Percentiles rank a stretch among this genome's conserved stretches.
These are phyloP conservation scores for Cyprinella venusta DNA, from an alignment of 2,797 vertebrate genomes.

Conservation along the genomic window DNA sequence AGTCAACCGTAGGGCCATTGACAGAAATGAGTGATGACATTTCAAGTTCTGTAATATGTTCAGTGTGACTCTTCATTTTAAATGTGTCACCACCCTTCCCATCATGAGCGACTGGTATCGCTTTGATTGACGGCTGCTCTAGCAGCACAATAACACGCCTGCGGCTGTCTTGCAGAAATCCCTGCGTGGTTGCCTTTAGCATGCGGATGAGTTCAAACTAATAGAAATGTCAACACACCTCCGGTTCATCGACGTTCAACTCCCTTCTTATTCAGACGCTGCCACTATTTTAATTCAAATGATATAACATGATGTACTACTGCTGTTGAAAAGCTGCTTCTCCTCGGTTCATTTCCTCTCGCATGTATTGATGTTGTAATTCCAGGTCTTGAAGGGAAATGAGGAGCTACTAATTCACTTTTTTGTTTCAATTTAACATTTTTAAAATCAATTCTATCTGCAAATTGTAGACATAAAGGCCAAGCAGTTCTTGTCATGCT, in stretches of 20 bases:
- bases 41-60: constrained; percentile 44
- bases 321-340: constrained; percentile 41
- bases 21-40: constrained; percentile 41
- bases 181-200: constrained; percentile 31
- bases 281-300: constrained; percentile 54
- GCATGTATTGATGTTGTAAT: constrained; percentile 48
- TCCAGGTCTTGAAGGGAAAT: constrained; percentile 33
- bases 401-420: constrained; percentile 40
- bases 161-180: constrained; percentile 30
- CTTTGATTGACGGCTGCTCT: constrained; percentile 44
- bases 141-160: constrained; percentile 34
- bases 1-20: neutral
- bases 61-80: constrained; percentile 38
- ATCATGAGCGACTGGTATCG: constrained; percentile 23
- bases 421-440: constrained; percentile 28
- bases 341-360: constrained; percentile 53
- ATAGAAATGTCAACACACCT: constrained; percentile 56
- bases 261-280: constrained; percentile 34
- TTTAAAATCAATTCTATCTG: constrained; percentile 21
- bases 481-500: neutral
- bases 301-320: constrained; percentile 59
- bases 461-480: constrained; percentile 13
- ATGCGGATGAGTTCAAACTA: constrained; percentile 50
- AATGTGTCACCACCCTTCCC: constrained; percentile 25
- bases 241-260: constrained; percentile 35